These are phyloP conservation scores for Schizaphis graminum DNA, from an alignment of 2,888 invertebrate species.

Conservation along the genomic window DNA sequence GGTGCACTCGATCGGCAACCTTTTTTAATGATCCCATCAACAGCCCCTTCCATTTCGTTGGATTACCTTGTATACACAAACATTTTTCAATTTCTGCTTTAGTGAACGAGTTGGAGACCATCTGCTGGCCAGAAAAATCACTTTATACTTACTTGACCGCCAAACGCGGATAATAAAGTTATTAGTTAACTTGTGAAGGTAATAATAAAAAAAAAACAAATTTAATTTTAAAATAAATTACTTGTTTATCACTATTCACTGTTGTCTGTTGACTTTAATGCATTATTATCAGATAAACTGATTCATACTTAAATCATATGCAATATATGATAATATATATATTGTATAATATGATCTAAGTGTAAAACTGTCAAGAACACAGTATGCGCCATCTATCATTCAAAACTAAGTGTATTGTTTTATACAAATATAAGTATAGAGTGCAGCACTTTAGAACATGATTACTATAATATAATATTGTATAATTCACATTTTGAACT, in stretches of 20 bases:
- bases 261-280: not conserved
- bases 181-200: not conserved
- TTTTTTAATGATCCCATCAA: slow-evolving; percentile 89
- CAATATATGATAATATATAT: too few relatives aligned
- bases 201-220: not conserved
- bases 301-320: too few relatives aligned
- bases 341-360: too few relatives aligned
- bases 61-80: slow-evolving; percentile 75
- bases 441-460: too few relatives aligned
- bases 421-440: too few relatives aligned
- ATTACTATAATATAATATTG: too few relatives aligned
- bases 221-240: not conserved
- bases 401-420: too few relatives aligned
- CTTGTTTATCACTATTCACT: not conserved
- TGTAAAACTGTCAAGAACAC: too few relatives aligned
- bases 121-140: slow-evolving; percentile 21
- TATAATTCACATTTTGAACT: too few relatives aligned
- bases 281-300: not conserved
- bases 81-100: slow-evolving; percentile 73
- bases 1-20: slow-evolving; percentile 89
- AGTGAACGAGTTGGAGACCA: slow-evolving; percentile 43
- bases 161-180: not conserved
- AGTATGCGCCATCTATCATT: too few relatives aligned
- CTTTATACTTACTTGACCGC: not conserved
- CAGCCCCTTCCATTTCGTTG: slow-evolving; percentile 92